Percentiles rank a stretch among this genome's conserved stretches.
Evolutionary conservation across 2,888 invertebrate species (phyloP).

Genomic region (Phragmatobia fuliginosa): DNA sequence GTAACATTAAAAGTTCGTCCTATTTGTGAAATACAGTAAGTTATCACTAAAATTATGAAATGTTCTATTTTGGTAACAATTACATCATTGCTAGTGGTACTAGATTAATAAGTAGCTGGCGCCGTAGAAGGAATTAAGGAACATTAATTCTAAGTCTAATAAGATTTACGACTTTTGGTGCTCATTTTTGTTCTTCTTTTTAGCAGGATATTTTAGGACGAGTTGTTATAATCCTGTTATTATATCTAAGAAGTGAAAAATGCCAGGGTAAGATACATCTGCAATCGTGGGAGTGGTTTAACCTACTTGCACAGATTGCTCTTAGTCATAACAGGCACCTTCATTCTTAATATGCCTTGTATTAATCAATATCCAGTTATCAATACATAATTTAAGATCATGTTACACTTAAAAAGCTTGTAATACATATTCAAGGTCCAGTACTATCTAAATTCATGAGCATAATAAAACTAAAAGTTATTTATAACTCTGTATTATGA

Average conservation of each 20-base stretch:
- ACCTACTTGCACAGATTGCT: slow-evolving; percentile 63
- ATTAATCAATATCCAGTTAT: background rate
- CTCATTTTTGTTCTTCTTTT: slow-evolving; percentile 63
- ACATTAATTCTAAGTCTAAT: background rate
- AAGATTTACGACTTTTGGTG: slow-evolving; percentile 32
- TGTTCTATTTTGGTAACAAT: slow-evolving; percentile 63
- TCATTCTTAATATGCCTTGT: slow-evolving; percentile 41
- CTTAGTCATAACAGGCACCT: slow-evolving; percentile 62
- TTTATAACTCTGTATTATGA: background rate
- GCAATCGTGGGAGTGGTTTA: slow-evolving; percentile 76
- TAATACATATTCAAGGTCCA: background rate
- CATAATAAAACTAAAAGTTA: background rate
- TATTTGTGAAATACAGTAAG: background rate
- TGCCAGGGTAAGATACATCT: slow-evolving; percentile 84
- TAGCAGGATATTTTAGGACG: slow-evolving; percentile 64
- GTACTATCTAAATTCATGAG: slow-evolving; percentile 1
- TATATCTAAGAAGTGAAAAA: slow-evolving; percentile 67
- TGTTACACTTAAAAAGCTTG: background rate
- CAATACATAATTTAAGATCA: background rate
- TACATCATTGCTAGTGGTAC: slow-evolving; percentile 67
- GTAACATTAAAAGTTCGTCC: background rate
- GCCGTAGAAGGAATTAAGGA: slow-evolving; percentile 14
- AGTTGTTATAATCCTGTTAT: slow-evolving; percentile 50
- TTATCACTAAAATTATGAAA: background rate
- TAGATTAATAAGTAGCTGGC: slow-evolving; percentile 13